A percentile compares a stretch with the other conserved stretches of the same genome.
Evolutionary conservation across 2,113 vertebrate genomes (phyloP).

Genomic region (Pelecanus crispus): DNA sequence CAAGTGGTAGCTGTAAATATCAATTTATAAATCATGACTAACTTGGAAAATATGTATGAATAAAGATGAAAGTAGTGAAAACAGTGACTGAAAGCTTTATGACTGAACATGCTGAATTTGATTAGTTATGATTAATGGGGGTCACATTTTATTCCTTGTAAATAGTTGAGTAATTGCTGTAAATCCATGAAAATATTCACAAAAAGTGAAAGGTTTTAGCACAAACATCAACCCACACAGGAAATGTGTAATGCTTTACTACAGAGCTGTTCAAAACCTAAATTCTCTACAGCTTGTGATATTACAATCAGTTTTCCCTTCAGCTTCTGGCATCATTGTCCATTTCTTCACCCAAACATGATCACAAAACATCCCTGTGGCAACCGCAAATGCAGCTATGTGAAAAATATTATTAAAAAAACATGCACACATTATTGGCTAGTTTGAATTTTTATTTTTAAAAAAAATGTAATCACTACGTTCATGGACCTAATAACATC

Average conservation of each 20-base stretch:
- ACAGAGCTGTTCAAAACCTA: not conserved
- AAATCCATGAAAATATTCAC: conserved; percentile 32
- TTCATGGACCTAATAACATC: not conserved
- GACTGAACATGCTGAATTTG: conserved; percentile 16
- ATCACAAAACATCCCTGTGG: not conserved
- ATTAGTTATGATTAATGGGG: conserved; percentile 34
- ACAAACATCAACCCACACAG: not conserved
- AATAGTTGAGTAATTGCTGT: conserved; percentile 48
- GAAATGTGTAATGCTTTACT: not conserved
- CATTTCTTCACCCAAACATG: not conserved
- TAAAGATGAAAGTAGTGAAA: conserved; percentile 43
- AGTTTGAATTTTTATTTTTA: not conserved
- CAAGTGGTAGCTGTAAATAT: not conserved
- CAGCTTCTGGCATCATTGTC: not conserved
- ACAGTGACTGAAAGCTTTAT: conserved; percentile 34
- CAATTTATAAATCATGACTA: conserved; percentile 32
- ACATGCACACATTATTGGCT: not conserved
- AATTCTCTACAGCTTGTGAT: not conserved
- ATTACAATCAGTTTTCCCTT: not conserved
- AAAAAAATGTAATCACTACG: not conserved
- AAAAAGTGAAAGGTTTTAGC: conserved; percentile 38
- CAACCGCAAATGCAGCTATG: not conserved
- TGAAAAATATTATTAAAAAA: not conserved
- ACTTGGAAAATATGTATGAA: conserved; percentile 32
- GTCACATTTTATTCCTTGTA: conserved; percentile 38